Percentiles rank a stretch among this genome's conserved stretches.
Evolutionary conservation across 2,888 invertebrate genomes (phyloP).

Genomic region (Embidobia sp.): DNA sequence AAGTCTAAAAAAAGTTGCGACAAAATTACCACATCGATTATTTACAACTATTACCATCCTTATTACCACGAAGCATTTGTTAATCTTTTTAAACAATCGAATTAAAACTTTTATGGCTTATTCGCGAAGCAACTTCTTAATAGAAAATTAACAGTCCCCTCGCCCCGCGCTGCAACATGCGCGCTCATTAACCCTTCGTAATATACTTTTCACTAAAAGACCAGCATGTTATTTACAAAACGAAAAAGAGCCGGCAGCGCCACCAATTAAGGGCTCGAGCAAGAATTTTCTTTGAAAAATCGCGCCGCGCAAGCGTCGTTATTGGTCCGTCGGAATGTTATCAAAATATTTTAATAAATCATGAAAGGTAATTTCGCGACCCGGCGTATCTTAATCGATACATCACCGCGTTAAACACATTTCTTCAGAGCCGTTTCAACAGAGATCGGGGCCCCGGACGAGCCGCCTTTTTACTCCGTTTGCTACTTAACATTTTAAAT

Average conservation of each 20-base stretch:
- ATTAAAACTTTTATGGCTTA: constrained; percentile 15
- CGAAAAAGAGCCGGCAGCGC: constrained; percentile 17
- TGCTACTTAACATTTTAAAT: neutral
- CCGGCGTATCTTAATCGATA: constrained; percentile 58
- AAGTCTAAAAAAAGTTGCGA: neutral
- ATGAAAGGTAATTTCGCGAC: constrained; percentile 53
- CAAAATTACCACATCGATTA: constrained; percentile 2
- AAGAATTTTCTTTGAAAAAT: constrained; percentile 52
- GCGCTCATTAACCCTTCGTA: constrained; percentile 37
- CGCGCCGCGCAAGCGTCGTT: constrained; percentile 31
- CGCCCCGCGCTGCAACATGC: neutral
- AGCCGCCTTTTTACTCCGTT: neutral
- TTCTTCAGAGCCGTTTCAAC: constrained; percentile 25
- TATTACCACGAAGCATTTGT: constrained; percentile 12
- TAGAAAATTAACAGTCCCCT: constrained; percentile 35
- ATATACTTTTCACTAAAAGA: constrained; percentile 50
- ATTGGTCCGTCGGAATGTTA: constrained; percentile 50
- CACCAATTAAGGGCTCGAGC: constrained; percentile 41
- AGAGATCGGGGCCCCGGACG: neutral
- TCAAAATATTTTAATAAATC: constrained; percentile 62
- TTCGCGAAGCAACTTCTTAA: constrained; percentile 34
- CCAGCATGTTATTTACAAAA: constrained; percentile 35
- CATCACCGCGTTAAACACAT: constrained; percentile 36
- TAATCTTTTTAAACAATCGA: constrained; percentile 39
- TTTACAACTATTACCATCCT: constrained; percentile 6